Evolutionary conservation across 2,797 vertebrate species (phyloP), one percentile per base, ranked within the genome.

Genomic region (Diplodus puntazzo): DNA sequence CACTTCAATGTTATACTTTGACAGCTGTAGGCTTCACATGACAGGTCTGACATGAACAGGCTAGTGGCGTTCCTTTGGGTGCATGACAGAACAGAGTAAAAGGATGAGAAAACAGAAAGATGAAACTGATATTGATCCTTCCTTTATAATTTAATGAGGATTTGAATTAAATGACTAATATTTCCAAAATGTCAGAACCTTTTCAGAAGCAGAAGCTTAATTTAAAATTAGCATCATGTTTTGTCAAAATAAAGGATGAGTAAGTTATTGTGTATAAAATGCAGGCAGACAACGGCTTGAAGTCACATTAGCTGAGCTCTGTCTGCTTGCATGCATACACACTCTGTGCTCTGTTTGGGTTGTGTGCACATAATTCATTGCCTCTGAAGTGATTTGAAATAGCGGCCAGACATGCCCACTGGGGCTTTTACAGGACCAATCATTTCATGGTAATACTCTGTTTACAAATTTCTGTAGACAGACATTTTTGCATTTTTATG

Each of bases 331-430:
- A 73, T 88, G 85, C 72, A 77, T 68, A 68, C 83, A 82, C 69
- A 59, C 70, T 71, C 49, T 54, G 34, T 63, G 63, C 69, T 73
- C 39, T 84, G 82, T 90, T 89, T 87, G 81, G 76, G 79, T 80
- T 84, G 77, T 78, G 81, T 80, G 80, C 77, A 72, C 90, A 82
- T 88, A 79, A 87, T 82, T 81, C 69, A 85, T 74, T 75, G 82
- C 82, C 71, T 90, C 78, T 88, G 81, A 90, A 78, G 61, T 91
- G 88, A 93, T 92, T 62, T 85, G 82, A 90, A 92, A 92, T 79
- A 91, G 79, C 50, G 66, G 85, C 86, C 87, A 90, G 89, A 90
- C 89, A 85, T 82, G 88, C 82, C 91, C 74, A 25, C 69, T 18
- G 87, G 87, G 90, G 73, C 23, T 87, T 83, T 84, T 68, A 70